phyloP scores from a whole-genome alignment of 2,888 invertebrate species.

The Cinara cedri region DNA sequence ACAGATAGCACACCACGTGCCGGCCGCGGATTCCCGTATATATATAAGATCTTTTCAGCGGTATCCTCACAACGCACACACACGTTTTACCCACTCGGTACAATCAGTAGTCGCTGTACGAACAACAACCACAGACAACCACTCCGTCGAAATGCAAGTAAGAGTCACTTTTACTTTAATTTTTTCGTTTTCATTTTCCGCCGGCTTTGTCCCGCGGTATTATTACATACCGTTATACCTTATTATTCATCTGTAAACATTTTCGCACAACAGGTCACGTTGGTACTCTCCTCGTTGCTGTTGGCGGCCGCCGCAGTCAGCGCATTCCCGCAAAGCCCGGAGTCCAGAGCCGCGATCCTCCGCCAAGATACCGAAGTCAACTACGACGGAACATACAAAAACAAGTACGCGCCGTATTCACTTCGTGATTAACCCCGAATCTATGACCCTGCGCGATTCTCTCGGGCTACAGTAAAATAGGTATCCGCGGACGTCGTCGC shows the following conservation, averaged over 20 bases:
- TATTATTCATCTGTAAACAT: too few species aligned
- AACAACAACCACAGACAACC: not conserved
- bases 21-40: not conserved
- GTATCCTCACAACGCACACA: not conserved
- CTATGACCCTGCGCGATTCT: too few species aligned
- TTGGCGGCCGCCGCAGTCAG: slow-evolving; percentile 61
- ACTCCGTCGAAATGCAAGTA: slow-evolving; percentile 39
- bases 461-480: too few species aligned
- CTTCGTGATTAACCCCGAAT: too few species aligned
- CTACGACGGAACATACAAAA: slow-evolving; percentile 60
- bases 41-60: slow-evolving; percentile 6
- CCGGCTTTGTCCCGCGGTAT: too few species aligned
- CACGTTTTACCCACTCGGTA: not conserved
- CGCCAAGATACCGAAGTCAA: slow-evolving; percentile 59
- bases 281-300: slow-evolving; percentile 32
- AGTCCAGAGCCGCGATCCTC: slow-evolving; percentile 58
- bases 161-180: not conserved
- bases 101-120: not conserved
- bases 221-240: too few species aligned
- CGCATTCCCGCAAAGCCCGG: slow-evolving; percentile 61
- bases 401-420: slow-evolving; percentile 57
- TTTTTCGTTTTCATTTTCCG: not conserved
- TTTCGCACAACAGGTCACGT: slow-evolving; percentile 16
- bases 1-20: not conserved
- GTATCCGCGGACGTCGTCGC: too few species aligned